phyloP scores from a whole-genome alignment of 2,888 invertebrate species.

The Acronicta aceris region DNA sequence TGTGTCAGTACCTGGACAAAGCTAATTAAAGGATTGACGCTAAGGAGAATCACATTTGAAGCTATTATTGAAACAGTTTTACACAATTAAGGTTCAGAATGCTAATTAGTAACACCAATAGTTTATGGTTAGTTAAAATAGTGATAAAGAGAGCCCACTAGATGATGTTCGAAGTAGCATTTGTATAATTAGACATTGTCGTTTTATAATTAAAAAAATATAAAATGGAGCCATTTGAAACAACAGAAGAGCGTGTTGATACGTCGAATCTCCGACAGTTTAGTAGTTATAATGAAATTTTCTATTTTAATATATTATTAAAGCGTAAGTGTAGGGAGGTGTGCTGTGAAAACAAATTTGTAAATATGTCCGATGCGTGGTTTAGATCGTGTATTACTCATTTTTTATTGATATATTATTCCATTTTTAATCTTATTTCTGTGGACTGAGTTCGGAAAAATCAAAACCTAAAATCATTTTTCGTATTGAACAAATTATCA shows the following conservation, averaged over 20 bases:
- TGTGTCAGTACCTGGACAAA: neutral
- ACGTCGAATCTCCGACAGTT: conserved; percentile 85
- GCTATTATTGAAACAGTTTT: conserved; percentile 44
- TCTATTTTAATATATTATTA: conserved; percentile 88
- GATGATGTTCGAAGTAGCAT: conserved; percentile 83
- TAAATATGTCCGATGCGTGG: conserved; percentile 71
- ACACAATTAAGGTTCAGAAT: conserved; percentile 64
- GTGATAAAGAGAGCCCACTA: conserved; percentile 78
- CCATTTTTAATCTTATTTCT: conserved; percentile 63
- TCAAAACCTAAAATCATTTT: conserved; percentile 56
- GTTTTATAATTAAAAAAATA: conserved; percentile 74
- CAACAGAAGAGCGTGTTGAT: conserved; percentile 70
- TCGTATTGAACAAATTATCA: conserved; percentile 68
- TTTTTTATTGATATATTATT: conserved; percentile 62
- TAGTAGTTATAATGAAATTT: conserved; percentile 84
- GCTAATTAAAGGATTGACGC: neutral
- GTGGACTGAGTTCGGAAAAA: conserved; percentile 63
- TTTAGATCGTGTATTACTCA: conserved; percentile 64
- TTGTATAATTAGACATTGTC: conserved; percentile 84
- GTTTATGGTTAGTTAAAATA: conserved; percentile 78
- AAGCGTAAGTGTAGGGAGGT: conserved; percentile 77
- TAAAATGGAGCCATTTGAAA: conserved; percentile 69
- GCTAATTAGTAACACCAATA: conserved; percentile 84
- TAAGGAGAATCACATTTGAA: conserved; percentile 17
- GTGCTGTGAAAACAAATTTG: conserved; percentile 75